Base-by-base conservation (phyloP, 37 sponge, comb jelly and placozoan species). In the Oopsacas minuta region DNA sequence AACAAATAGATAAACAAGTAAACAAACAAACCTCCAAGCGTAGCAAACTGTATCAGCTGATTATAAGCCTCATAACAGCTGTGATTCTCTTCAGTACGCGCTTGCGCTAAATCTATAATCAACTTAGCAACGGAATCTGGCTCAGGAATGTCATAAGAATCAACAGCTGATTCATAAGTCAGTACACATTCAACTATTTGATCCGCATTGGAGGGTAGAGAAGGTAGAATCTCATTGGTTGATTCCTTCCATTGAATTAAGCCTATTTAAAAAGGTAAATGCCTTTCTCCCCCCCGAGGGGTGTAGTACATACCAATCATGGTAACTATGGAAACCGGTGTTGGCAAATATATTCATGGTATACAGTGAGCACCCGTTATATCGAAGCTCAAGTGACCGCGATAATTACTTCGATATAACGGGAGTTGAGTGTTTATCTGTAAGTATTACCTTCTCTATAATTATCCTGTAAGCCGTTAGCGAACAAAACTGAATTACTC, bases 41-140 rank as follows among this genome's bases (percentile, higher is more conserved):
- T 61, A 3, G 75, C 75, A n/a, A 61, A 61, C 75, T 61, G 75
- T 32, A 61, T 61, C 17, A 61, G 75, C 22, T 61, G 75, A 61
- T 3, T n/a, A n/a, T 61, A 61, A 34, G 75, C 75, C 75, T 61
- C 75, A 25, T 5, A n/a, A 61, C 75, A 61, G 49, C 12, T 42
- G 75, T 3, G 20, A 5, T 61, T 61, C 20, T 7, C 7, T n/a
- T 61, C 75, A 12, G 22, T 61, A n/a, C 75, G 75, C 30, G 75
- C 75, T 5, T 61, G 75, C 20, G 30, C 28, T 25, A 61, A n/a
- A 10, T 61, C 75, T n/a, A 61, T 25, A 12, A 61, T 61, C 22
- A 61, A 61, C 75, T 61, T 3, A 61, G 75, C 30, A 25, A 10
- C 75, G 22, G 30, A 34, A 10, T 61, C 75, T 25, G 75, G 22